Evolutionary conservation across 2,113 vertebrate genomes (phyloP).

Genomic region (Tetrao urogallus): DNA sequence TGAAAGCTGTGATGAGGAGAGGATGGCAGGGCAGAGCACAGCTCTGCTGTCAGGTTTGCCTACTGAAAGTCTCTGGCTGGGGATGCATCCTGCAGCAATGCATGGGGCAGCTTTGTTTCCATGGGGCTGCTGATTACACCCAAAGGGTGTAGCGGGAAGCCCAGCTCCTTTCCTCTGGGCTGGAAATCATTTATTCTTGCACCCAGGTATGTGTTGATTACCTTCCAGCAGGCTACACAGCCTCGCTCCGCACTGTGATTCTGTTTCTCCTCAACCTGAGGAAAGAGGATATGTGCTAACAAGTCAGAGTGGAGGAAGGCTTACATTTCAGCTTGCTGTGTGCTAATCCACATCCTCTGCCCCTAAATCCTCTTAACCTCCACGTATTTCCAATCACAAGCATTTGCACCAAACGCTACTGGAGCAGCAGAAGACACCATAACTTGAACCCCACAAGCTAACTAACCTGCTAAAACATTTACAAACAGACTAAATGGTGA

Average conservation of each 20-base stretch:
- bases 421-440: neutral
- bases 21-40: neutral
- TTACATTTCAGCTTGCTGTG: constrained; percentile 35
- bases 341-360: neutral
- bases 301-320: constrained; percentile 34
- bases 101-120: neutral
- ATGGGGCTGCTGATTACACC: neutral
- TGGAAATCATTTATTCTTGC: neutral
- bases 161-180: neutral
- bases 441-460: neutral
- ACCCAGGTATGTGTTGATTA: constrained; percentile 32
- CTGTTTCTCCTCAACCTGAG: neutral
- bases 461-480: neutral
- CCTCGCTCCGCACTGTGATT: neutral
- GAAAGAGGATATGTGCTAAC: constrained; percentile 35
- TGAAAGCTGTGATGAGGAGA: neutral
- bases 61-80: neutral
- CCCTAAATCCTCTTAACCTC: constrained; percentile 57
- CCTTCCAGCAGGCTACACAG: neutral
- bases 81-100: neutral
- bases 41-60: neutral
- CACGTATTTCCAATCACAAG: neutral
- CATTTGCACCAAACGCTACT: neutral
- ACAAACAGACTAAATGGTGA: neutral
- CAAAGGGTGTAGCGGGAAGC: neutral